Evolutionary conservation across 2,113 vertebrate genomes (phyloP).

Genomic region (Anarhynchus alexandrinus): DNA sequence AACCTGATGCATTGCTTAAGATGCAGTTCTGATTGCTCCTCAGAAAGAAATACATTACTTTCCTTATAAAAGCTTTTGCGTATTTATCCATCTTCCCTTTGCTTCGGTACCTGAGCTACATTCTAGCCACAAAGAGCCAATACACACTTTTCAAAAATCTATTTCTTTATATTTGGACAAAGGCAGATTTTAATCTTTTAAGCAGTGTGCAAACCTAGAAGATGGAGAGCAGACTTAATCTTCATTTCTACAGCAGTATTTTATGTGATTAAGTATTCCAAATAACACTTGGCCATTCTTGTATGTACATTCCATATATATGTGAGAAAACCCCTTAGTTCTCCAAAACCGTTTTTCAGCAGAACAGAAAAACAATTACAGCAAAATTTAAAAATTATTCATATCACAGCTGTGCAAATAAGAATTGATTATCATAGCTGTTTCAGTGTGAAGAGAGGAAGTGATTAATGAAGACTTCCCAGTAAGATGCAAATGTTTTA

Average conservation of each 20-base stretch:
- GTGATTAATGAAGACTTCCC: conserved; percentile 70
- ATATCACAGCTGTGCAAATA: conserved; percentile 55
- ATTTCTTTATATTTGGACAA: neutral
- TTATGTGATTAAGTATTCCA: neutral
- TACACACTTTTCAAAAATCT: neutral
- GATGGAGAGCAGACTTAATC: neutral
- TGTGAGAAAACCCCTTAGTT: neutral
- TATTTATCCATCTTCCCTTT: neutral
- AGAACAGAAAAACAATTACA: conserved; percentile 54
- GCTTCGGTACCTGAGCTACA: neutral
- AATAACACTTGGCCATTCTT: neutral
- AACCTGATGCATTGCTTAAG: neutral
- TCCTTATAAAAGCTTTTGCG: neutral
- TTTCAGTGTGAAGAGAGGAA: conserved; percentile 48
- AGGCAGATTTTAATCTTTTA: neutral
- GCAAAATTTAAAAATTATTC: conserved; percentile 63
- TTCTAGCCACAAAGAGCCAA: neutral
- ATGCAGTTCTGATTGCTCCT: neutral
- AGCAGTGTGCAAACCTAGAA: neutral
- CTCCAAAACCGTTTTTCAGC: conserved; percentile 36
- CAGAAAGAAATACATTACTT: neutral
- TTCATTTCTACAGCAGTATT: neutral
- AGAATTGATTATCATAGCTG: conserved; percentile 68
- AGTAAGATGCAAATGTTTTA: conserved; percentile 59
- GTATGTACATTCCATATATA: neutral